These are phyloP conservation scores for Pseudomyrmex cubaensis DNA, from an alignment of 1,140 invertebrate genomes.

Conservation along the genomic window DNA sequence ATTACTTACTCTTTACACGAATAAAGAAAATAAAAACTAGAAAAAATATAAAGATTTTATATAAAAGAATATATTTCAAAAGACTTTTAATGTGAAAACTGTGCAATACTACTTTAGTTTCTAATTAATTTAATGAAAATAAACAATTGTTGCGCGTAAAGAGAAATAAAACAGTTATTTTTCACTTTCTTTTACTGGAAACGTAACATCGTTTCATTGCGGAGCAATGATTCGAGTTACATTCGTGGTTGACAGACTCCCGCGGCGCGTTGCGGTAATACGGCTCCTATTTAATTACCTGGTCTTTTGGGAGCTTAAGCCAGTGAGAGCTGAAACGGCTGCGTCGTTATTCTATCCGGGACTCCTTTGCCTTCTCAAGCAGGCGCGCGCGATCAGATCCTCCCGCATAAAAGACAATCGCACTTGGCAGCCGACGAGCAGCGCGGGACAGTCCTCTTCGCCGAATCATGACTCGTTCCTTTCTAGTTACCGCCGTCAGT, in stretches of 20 bases:
- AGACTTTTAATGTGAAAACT: too few relatives aligned
- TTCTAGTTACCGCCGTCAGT: slow-evolving; percentile 20
- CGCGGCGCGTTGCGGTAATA: slow-evolving; percentile 67
- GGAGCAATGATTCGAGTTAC: slow-evolving; percentile 50
- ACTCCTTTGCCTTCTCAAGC: slow-evolving; percentile 46
- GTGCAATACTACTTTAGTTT: too few relatives aligned
- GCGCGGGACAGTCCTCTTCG: slow-evolving; percentile 27
- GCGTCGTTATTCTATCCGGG: slow-evolving; percentile 45
- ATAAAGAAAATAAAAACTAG: too few relatives aligned
- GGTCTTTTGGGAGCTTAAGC: slow-evolving; percentile 72
- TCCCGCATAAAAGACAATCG: slow-evolving; percentile 65
- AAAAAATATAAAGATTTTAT: too few relatives aligned
- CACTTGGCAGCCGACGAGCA: slow-evolving; percentile 36
- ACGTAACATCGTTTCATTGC: neutral
- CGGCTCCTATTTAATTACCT: slow-evolving; percentile 80
- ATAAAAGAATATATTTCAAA: too few relatives aligned
- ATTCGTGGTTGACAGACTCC: slow-evolving; percentile 61
- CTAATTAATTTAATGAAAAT: too few relatives aligned
- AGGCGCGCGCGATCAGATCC: slow-evolving; percentile 62
- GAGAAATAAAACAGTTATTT: slow-evolving; percentile 21
- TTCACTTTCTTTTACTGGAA: slow-evolving; percentile 6
- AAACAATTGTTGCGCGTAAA: neutral
- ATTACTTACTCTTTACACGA: too few relatives aligned
- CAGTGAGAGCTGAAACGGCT: slow-evolving; percentile 68
- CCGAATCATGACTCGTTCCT: slow-evolving; percentile 52